Evolutionary conservation across 2,113 vertebrate genomes (phyloP).

Genomic region (Prionailurus bengalensis): DNA sequence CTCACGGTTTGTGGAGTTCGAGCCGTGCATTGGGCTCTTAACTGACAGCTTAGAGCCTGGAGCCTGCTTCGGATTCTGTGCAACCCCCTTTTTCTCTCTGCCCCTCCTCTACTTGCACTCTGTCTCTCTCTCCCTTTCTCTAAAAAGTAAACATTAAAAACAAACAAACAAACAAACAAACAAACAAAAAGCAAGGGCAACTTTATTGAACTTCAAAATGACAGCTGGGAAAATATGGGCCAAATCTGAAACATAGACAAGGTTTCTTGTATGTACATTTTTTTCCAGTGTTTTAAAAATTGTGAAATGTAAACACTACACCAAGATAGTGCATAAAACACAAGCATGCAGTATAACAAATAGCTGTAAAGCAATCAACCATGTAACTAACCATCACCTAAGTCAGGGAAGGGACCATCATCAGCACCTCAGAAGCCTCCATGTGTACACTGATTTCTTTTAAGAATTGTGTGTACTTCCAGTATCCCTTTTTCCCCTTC

Average conservation of each 20-base stretch:
- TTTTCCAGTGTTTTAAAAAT: not conserved
- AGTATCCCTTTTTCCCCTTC: not conserved
- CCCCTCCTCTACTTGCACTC: too few relatives aligned
- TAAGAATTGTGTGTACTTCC: not conserved
- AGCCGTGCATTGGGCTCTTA: too few relatives aligned
- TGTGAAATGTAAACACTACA: not conserved
- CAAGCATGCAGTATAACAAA: not conserved
- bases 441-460: not conserved
- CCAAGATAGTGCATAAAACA: not conserved
- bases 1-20: too few relatives aligned
- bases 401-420: not conserved
- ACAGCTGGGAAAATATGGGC: not conserved
- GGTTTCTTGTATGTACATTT: not conserved
- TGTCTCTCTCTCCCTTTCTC: too few relatives aligned
- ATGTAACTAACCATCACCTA: not conserved
- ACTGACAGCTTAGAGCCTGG: too few relatives aligned
- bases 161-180: too few relatives aligned
- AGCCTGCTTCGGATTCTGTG: too few relatives aligned
- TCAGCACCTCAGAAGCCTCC: not conserved
- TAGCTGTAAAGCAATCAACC: not conserved
- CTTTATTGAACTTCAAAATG: slow-evolving; percentile 4
- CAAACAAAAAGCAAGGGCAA: not conserved
- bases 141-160: too few relatives aligned
- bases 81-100: too few relatives aligned
- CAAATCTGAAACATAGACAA: not conserved